phyloP scores from a whole-genome alignment of 2,797 vertebrate species.

The Pseudotriccus pelzelni region DNA sequence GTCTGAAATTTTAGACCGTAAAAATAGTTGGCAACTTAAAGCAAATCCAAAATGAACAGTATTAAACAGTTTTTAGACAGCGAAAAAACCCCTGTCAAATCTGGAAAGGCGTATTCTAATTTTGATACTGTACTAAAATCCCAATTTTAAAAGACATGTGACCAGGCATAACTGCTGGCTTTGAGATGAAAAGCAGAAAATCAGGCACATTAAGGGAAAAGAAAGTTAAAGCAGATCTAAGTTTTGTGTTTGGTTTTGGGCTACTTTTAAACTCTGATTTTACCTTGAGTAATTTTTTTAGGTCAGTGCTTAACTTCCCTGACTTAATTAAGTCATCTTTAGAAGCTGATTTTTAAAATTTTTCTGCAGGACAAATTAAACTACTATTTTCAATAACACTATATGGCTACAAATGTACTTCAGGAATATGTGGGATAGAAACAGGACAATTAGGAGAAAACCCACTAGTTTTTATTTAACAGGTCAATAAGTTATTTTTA shows the following conservation, averaged over 20 bases:
- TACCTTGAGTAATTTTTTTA: not conserved
- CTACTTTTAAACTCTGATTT: not conserved
- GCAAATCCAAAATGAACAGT: not conserved
- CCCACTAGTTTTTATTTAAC: not conserved
- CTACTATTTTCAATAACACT: not conserved
- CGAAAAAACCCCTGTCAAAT: not conserved
- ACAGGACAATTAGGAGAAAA: not conserved
- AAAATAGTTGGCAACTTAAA: not conserved
- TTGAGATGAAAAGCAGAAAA: not conserved
- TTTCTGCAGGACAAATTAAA: not conserved
- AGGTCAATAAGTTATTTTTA: not conserved
- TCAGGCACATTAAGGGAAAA: not conserved
- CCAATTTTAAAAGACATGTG: not conserved
- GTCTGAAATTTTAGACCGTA: not conserved
- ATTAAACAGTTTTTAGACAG: not conserved
- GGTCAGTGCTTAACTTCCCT: not conserved
- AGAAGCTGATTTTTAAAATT: not conserved
- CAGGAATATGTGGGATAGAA: not conserved
- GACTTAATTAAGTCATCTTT: not conserved
- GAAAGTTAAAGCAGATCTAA: not conserved
- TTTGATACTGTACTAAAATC: not conserved
- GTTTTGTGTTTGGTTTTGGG: not conserved
- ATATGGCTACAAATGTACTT: not conserved
- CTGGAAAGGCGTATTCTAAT: not conserved
- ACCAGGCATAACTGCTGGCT: not conserved